phyloP scores from a whole-genome alignment of 1,140 invertebrate genomes.

The Papilio aristodemus region DNA sequence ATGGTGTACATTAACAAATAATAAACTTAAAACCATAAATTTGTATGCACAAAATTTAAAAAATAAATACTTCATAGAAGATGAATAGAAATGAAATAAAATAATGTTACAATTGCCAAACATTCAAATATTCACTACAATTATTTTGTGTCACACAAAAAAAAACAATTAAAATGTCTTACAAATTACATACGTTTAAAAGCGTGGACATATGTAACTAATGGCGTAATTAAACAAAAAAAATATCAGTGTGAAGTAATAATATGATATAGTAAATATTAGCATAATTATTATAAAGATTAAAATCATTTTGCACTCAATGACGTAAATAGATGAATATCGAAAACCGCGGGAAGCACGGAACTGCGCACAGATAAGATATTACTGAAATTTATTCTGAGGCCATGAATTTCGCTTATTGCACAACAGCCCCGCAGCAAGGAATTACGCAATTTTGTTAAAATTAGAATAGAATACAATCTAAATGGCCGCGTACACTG shows the following conservation, averaged over 20 bases:
- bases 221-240: neutral
- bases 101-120: too few species aligned
- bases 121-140: too few species aligned
- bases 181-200: neutral
- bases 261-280: constrained; percentile 5
- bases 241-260: neutral
- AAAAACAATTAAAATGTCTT: neutral
- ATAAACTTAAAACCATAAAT: too few species aligned
- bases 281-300: constrained; percentile 2
- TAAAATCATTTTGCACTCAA: constrained; percentile 19
- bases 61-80: too few species aligned
- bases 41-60: too few species aligned
- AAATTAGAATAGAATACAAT: constrained; percentile 64
- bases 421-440: constrained; percentile 48
- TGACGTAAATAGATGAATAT: constrained; percentile 28
- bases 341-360: constrained; percentile 23
- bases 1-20: too few species aligned
- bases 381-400: constrained; percentile 28
- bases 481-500: constrained; percentile 47
- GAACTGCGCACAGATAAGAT: constrained; percentile 26
- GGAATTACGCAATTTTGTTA: constrained; percentile 49
- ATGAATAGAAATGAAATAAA: too few species aligned
- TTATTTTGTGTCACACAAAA: too few species aligned
- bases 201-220: neutral
- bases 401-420: constrained; percentile 52